phyloP scores from a whole-genome alignment of 1,140 invertebrate species.

The Protaetia brevitarsis region DNA sequence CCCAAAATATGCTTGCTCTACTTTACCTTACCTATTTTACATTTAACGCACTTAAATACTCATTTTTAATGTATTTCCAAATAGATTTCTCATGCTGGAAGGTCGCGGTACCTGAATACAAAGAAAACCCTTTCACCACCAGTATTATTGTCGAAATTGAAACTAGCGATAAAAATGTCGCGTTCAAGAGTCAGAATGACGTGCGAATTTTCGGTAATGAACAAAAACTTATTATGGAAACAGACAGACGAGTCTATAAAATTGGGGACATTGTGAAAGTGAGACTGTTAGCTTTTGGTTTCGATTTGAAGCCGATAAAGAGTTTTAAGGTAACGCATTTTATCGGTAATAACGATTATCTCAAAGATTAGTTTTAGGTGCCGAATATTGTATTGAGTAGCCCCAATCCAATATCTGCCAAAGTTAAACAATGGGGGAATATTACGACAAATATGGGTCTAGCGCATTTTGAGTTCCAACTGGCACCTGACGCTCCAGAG shows the following conservation, averaged over 20 bases:
- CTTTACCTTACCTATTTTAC: neutral
- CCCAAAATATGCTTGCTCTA: too few relatives aligned
- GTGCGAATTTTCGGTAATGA: neutral
- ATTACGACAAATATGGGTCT: constrained; percentile 54
- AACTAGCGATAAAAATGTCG: neutral
- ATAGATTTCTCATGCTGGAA: constrained; percentile 9
- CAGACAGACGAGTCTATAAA: constrained; percentile 61
- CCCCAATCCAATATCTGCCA: constrained; percentile 56
- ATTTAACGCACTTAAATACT: neutral
- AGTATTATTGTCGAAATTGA: neutral
- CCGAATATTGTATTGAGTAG: constrained; percentile 59
- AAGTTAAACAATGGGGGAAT: constrained; percentile 60
- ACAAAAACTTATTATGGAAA: constrained; percentile 42
- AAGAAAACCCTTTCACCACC: neutral
- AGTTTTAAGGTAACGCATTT: constrained; percentile 45
- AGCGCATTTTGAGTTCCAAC: constrained; percentile 53
- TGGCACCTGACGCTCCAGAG: constrained; percentile 55
- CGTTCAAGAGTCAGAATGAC: neutral
- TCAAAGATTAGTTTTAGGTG: neutral
- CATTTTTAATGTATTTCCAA: neutral
- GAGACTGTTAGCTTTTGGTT: constrained; percentile 53
- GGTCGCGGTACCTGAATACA: neutral
- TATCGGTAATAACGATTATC: neutral
- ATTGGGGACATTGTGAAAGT: constrained; percentile 59
- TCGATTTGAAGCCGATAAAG: constrained; percentile 52